Evolutionary conservation across 2,888 invertebrate species (phyloP), one percentile per base, ranked within the genome.

Genomic region (Arge pagana): DNA sequence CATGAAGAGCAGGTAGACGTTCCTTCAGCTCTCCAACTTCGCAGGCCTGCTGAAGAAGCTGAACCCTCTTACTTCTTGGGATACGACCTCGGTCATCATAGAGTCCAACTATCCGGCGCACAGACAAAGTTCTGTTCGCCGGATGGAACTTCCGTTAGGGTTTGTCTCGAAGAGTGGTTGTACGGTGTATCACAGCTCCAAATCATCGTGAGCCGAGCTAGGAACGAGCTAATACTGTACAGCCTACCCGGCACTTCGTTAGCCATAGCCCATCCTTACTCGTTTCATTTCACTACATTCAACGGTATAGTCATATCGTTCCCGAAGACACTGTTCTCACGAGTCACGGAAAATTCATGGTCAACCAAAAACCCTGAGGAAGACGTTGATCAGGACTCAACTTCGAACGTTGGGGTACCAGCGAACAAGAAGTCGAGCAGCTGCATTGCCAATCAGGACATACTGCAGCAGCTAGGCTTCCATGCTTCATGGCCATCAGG

Each of bases 401-500:
- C 16, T 19, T n/a, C 26, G n/a, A 7, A 23, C 5, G 31, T 15
- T 15, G 48, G 18, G 10, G 8, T 15, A 8, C 26, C 7, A 26
- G 15, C 35, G 45, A 26, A n/a, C n/a, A 10, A 11, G 5, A 16
- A 24, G 21, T 23, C 37, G 18, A 37, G 31, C 30, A 23, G 30
- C 31, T 19, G 18, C 19, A 24, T 50, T 35, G 35, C 55, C 36
- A n/a, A n/a, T n/a, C n/a, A n/a, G n/a, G n/a, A n/a, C n/a, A n/a
- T n/a, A n/a, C n/a, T n/a, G n/a, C n/a, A n/a, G n/a, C n/a, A n/a
- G n/a, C 53, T 48, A 28, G 61, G 67, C 19, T 65, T 67, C 37
- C 53, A 59, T 19, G 60, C 58, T 30, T 70, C 67, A 1, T 69
- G 65, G 64, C 71, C 74, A 1, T 63, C 66, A 10, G 68, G 74